These are phyloP conservation scores for Philhelius pedissequus DNA, from an alignment of 2,888 invertebrate species.

Conservation along the genomic window DNA sequence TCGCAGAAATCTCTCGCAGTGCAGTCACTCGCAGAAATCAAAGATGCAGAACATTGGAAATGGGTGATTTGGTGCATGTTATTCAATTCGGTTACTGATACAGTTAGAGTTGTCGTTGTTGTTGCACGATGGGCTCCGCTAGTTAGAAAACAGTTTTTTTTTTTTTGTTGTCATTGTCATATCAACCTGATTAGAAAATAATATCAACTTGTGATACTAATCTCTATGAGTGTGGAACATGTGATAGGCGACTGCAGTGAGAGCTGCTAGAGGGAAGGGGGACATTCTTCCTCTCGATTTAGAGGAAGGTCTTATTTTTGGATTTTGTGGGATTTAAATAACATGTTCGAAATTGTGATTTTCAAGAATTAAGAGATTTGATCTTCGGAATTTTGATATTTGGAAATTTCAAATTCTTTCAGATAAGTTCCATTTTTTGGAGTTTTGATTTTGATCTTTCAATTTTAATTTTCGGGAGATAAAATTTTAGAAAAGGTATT, in stretches of 20 bases:
- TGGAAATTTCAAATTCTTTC: too few species aligned
- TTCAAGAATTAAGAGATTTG: too few species aligned
- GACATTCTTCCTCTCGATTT: not conserved
- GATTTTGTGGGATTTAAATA: not conserved
- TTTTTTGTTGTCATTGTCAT: not conserved
- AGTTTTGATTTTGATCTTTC: too few species aligned
- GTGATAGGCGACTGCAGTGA: not conserved
- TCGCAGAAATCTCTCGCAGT: conserved; percentile 6
- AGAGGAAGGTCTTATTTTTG: not conserved
- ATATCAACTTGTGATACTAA: conserved; percentile 27
- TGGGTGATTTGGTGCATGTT: conserved; percentile 68
- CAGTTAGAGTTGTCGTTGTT: conserved; percentile 57
- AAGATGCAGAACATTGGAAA: conserved; percentile 69
- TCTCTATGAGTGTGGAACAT: not conserved
- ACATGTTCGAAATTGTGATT: too few species aligned
- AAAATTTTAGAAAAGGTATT: too few species aligned
- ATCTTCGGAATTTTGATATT: too few species aligned
- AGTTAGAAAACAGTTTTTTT: conserved; percentile 22
- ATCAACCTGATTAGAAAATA: conserved; percentile 30
- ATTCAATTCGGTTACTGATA: conserved; percentile 66
- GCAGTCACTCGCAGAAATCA: conserved; percentile 45
- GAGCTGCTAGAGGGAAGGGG: not conserved
- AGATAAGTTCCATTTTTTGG: too few species aligned
- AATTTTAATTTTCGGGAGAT: too few species aligned
- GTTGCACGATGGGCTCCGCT: conserved; percentile 33